A percentile compares a stretch with the other conserved stretches of the same genome.
Conservation (phyloP, 2,797 vertebrate genomes). For the Anniella stebbinsi region DNA sequence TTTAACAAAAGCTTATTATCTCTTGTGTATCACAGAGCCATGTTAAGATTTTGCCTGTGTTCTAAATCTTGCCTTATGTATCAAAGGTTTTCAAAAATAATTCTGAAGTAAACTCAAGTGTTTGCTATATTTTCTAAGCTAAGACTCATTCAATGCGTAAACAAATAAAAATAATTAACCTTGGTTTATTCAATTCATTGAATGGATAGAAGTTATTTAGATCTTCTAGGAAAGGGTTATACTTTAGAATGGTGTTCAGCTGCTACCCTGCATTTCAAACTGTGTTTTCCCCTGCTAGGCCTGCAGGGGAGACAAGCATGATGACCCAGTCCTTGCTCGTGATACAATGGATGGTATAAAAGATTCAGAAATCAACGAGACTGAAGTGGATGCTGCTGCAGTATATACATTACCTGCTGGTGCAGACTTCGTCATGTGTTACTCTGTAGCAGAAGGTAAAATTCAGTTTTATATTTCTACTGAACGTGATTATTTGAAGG, state of each 20-base stretch:
- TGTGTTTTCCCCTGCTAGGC: conserved; percentile 79
- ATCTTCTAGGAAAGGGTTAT: not conserved
- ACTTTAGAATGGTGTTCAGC: not conserved
- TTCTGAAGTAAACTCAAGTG: not conserved
- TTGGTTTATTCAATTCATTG: not conserved
- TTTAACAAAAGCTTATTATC: not conserved
- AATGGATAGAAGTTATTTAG: not conserved
- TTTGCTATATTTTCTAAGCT: not conserved
- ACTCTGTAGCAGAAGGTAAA: conserved; percentile 92
- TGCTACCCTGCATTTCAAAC: not conserved
- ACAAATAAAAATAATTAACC: not conserved
- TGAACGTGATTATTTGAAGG: not conserved
- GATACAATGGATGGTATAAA: conserved; percentile 81
- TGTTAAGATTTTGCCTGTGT: not conserved
- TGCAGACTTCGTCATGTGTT: conserved; percentile 94
- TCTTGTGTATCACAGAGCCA: not conserved
- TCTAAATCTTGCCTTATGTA: not conserved
- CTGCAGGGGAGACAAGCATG: conserved; percentile 88
- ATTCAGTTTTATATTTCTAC: not conserved
- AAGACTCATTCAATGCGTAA: not conserved
- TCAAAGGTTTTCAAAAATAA: not conserved
- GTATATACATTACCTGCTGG: conserved; percentile 89
- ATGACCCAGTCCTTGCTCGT: conserved; percentile 78
- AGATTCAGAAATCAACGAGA: conserved; percentile 65
- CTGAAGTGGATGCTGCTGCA: conserved; percentile 85